Evolutionary conservation across 2,888 invertebrate species (phyloP).

Genomic region (Perizoma affinitatum): DNA sequence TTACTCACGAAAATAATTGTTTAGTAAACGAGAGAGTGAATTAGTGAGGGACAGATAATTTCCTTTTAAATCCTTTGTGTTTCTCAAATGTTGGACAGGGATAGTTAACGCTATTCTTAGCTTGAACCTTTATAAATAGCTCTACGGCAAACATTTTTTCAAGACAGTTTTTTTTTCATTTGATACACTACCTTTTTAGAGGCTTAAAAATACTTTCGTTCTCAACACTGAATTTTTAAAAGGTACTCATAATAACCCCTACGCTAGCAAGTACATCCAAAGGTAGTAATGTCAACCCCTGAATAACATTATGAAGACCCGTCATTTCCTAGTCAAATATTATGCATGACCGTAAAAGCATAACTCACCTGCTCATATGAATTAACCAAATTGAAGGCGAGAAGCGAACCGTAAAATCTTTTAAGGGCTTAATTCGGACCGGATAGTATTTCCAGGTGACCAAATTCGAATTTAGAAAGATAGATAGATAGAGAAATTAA

Average conservation of each 20-base stretch:
- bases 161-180: no score
- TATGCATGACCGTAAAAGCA: slow-evolving; percentile 47
- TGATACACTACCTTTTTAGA: no score
- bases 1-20: no score
- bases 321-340: slow-evolving; percentile 47
- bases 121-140: no score
- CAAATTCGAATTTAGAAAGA: not conserved
- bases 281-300: slow-evolving; percentile 31
- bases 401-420: slow-evolving; percentile 55
- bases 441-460: slow-evolving; percentile 5
- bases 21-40: no score
- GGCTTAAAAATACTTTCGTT: no score
- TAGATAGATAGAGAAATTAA: not conserved
- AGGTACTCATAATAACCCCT: slow-evolving; percentile 1
- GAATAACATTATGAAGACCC: slow-evolving; percentile 41
- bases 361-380: slow-evolving; percentile 50
- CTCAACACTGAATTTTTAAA: slow-evolving; percentile 3
- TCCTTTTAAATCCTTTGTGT: no score
- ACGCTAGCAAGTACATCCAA: slow-evolving; percentile 2
- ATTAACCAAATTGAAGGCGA: slow-evolving; percentile 54
- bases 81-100: no score
- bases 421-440: slow-evolving; percentile 47
- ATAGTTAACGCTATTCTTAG: no score
- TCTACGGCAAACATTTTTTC: no score
- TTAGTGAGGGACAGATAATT: no score